Evolutionary conservation across 2,113 vertebrate species (phyloP).

Genomic region (Gallinago media): DNA sequence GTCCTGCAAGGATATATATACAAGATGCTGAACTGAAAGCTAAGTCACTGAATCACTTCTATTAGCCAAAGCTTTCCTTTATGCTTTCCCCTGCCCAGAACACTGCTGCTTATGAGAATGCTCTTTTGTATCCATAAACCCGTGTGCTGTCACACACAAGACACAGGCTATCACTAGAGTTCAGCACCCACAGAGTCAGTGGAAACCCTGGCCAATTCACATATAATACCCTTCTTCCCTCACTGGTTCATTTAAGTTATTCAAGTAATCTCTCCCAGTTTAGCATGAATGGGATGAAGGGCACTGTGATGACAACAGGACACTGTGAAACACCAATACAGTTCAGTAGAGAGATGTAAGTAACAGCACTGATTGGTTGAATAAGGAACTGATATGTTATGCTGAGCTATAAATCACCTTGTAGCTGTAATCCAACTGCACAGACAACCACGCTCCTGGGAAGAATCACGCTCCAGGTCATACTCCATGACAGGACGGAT

Average conservation of each 20-base stretch:
- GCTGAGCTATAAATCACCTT: neutral
- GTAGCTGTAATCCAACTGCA: neutral
- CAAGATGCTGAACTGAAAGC: neutral
- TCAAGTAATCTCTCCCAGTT: neutral
- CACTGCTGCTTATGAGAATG: neutral
- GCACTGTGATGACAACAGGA: accelerated
- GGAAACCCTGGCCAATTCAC: neutral
- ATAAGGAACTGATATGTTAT: neutral
- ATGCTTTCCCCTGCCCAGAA: neutral
- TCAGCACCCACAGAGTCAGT: neutral
- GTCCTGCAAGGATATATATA: neutral
- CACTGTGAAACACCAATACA: neutral
- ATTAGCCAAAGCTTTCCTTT: neutral
- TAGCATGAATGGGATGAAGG: neutral
- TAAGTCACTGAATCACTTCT: neutral
- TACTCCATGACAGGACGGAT: neutral
- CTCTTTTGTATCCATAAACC: neutral
- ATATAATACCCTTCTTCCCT: neutral
- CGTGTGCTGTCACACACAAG: neutral
- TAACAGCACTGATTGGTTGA: neutral
- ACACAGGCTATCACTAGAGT: neutral
- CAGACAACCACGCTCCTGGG: neutral
- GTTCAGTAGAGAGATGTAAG: neutral
- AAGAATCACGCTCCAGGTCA: neutral
- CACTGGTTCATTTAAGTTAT: neutral